Base-by-base conservation (phyloP, 2,888 invertebrate species). In the Panopea generosa region DNA sequence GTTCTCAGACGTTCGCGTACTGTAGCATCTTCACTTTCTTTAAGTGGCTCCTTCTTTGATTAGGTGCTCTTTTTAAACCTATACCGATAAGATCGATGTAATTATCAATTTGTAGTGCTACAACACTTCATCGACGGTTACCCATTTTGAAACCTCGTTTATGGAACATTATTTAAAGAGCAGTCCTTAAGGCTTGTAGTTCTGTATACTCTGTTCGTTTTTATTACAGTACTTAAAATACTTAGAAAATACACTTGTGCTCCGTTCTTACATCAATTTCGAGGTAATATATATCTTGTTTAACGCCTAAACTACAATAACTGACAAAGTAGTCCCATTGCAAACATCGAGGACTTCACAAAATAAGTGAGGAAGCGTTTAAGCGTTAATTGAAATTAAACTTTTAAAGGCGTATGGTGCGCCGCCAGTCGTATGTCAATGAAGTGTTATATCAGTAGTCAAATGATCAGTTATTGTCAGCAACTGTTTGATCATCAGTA, bases 41-140 rank as follows among this genome's bases (percentile, higher is more conserved):
- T 52, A 77, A 77, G 76, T 61, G 71, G 67, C 43, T 29, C 67
- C 43, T 49, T 55, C 71, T 74, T 78, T 74, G 71, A 74, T 74
- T 71, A 53, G 59, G 68, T 57, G 57, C 73, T 71, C 43, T 43
- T 74, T 71, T 63, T 57, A 49, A 61, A 60, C 29, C 43, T 29
- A 59, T 26, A 38, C 22, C 20, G 77, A 77, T 77, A 77, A 16
- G 57, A 77, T 77, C 77, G 43, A 24, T 47, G 59, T 55, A 68
- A 68, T 71, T 77, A 77, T 68, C 72, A 77, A 72, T 72, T 76
- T 71, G 33, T 47, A 77, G 77, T 72, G 47, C 55, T 22, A 38
- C 55, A 26, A 55, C 68, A 63, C 63, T 63, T 68, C 50, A 57
- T 14, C 43, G 62, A 43, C 49, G 55, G 56, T 43, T 53, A 24